These are phyloP conservation scores for Pocillopora verrucosa DNA, from an alignment of 64 coral and sea anemone species.

Conservation along the genomic window DNA sequence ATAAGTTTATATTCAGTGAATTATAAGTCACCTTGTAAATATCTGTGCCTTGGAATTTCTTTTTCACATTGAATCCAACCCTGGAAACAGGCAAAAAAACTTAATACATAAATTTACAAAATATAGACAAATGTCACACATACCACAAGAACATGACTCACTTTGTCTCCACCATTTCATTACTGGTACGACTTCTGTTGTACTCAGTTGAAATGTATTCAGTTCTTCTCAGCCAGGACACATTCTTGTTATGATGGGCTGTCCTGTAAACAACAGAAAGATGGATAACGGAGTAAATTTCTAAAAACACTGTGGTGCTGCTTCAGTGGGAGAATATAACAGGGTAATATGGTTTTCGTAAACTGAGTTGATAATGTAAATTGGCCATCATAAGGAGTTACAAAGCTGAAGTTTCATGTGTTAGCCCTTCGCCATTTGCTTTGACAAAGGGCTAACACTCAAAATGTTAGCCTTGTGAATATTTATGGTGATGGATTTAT, in stretches of 20 bases:
- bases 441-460: too few relatives aligned
- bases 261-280: slow-evolving; percentile 46
- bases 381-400: too few relatives aligned
- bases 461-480: too few relatives aligned
- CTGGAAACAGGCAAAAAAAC: slow-evolving; percentile 42
- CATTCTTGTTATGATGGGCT: slow-evolving; percentile 97
- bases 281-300: too few relatives aligned
- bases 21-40: slow-evolving; percentile 78
- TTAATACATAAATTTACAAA: not conserved
- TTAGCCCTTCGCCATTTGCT: too few relatives aligned
- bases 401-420: too few relatives aligned
- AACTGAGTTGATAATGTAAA: too few relatives aligned
- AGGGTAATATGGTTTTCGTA: too few relatives aligned
- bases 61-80: slow-evolving; percentile 95
- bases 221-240: slow-evolving; percentile 95
- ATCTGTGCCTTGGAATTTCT: slow-evolving; percentile 97
- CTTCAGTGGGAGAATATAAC: too few relatives aligned
- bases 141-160: slow-evolving; percentile 8
- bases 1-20: not conserved
- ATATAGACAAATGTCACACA: not conserved
- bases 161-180: slow-evolving; percentile 99
- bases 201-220: slow-evolving; percentile 98
- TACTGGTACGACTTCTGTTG: slow-evolving; percentile 93
- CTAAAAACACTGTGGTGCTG: too few relatives aligned
- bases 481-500: too few relatives aligned